Conservation (phyloP, 92 coral and sea anemone genomes). For the Chrysogorgia sp. region DNA sequence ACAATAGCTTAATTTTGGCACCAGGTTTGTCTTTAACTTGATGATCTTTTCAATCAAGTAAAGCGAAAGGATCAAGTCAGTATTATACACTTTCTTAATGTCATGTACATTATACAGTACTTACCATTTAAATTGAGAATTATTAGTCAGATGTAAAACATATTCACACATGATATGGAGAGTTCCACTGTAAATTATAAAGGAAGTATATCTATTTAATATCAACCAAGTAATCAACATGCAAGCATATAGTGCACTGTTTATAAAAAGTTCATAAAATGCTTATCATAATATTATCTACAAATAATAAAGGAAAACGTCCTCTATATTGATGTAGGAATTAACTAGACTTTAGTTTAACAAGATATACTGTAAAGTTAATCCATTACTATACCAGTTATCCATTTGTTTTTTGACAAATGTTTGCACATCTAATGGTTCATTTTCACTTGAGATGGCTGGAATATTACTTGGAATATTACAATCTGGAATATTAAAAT, state of each 20-base stretch:
- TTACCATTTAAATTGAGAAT: slow-evolving; percentile 88
- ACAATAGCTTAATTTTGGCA: too few relatives aligned
- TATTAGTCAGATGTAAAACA: slow-evolving; percentile 82
- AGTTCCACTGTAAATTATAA: slow-evolving; percentile 90
- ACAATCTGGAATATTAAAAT: too few relatives aligned
- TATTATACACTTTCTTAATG: too few relatives aligned
- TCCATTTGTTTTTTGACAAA: slow-evolving; percentile 95
- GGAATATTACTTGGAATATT: slow-evolving; percentile 37
- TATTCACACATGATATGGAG: slow-evolving; percentile 84
- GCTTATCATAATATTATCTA: too few relatives aligned
- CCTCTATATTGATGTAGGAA: too few relatives aligned
- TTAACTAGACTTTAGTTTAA: too few relatives aligned
- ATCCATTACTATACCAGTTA: slow-evolving; percentile 66
- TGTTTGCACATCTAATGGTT: slow-evolving; percentile 86
- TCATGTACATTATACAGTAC: not conserved
- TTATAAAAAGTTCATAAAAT: too few relatives aligned
- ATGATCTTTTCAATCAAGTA: too few relatives aligned
- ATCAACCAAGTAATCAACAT: too few relatives aligned
- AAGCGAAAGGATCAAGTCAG: not conserved
- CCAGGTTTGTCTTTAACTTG: too few relatives aligned
- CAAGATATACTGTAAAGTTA: not conserved
- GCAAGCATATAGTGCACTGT: too few relatives aligned
- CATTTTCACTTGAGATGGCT: slow-evolving; percentile 94
- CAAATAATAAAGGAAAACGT: too few relatives aligned
- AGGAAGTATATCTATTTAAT: not conserved